phyloP scores from a whole-genome alignment of 2,888 invertebrate species.

The Cacoxenus indagator region DNA sequence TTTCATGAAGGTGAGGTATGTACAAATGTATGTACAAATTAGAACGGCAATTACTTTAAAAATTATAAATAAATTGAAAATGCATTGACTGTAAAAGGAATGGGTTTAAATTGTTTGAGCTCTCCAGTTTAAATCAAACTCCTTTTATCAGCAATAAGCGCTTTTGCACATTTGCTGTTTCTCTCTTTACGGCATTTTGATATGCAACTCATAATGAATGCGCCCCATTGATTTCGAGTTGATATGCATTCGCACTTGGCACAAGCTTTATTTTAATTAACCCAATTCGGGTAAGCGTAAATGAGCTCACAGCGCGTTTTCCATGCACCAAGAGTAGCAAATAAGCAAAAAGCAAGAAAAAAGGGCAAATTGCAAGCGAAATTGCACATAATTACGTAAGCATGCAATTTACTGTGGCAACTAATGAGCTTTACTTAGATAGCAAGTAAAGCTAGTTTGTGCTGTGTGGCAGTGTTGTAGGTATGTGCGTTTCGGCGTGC shows the following conservation, averaged over 20 bases:
- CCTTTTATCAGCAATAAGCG: too few relatives aligned
- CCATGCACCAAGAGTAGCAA: not conserved
- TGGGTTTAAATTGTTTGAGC: too few relatives aligned
- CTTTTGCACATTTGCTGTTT: slow-evolving; percentile 19
- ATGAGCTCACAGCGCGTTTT: not conserved
- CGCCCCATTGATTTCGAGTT: not conserved
- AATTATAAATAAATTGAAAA: too few relatives aligned
- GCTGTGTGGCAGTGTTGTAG: not conserved
- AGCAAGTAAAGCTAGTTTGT: not conserved
- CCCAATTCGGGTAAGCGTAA: not conserved
- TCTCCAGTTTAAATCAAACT: too few relatives aligned
- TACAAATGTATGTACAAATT: too few relatives aligned
- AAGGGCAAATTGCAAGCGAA: not conserved
- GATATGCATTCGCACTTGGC: not conserved
- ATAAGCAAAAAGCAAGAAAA: not conserved
- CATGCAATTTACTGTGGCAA: not conserved
- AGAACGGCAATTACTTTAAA: too few relatives aligned
- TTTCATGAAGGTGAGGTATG: too few relatives aligned
- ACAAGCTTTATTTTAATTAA: slow-evolving; percentile 28
- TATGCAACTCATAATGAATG: not conserved
- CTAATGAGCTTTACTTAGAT: not conserved
- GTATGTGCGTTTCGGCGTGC: not conserved
- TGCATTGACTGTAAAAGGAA: too few relatives aligned
- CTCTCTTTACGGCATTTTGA: slow-evolving; percentile 19
- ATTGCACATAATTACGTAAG: not conserved